Percentiles rank a stretch among this genome's conserved stretches.
Conservation (phyloP, 2,113 vertebrate species). For the Parus major region DNA sequence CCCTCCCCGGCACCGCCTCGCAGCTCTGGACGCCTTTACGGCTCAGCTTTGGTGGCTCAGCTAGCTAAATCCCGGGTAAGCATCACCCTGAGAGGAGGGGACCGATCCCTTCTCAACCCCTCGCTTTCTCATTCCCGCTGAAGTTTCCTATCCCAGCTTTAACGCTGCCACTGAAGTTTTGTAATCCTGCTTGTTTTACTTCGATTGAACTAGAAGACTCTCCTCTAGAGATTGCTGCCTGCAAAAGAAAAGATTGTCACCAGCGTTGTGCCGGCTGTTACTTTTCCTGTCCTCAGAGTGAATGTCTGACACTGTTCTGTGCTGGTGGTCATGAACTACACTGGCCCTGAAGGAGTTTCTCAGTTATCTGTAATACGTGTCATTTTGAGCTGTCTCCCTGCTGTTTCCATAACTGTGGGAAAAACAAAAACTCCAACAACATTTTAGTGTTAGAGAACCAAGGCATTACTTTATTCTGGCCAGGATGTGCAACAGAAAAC, state of each 20-base stretch:
- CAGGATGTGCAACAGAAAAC: not conserved
- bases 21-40: rapidly evolving
- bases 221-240: not conserved
- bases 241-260: not conserved
- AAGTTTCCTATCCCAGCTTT: not conserved
- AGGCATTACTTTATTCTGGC: not conserved
- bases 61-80: rapidly evolving
- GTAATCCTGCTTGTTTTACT: not conserved
- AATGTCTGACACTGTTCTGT: not conserved
- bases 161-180: not conserved
- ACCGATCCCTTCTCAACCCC: no score
- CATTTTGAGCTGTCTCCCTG: not conserved
- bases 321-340: not conserved
- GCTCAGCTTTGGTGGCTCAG: rapidly evolving
- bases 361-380: not conserved
- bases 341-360: not conserved
- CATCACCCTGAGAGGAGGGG: rapidly evolving
- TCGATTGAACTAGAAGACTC: not conserved
- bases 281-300: not conserved
- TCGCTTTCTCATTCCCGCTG: not conserved
- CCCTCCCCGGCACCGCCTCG: no score
- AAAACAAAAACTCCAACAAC: not conserved
- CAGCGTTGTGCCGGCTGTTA: not conserved
- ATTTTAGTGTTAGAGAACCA: not conserved
- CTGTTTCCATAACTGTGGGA: not conserved